Base-by-base conservation (phyloP, 1,140 invertebrate genomes). In the Pseudoatta argentina region DNA sequence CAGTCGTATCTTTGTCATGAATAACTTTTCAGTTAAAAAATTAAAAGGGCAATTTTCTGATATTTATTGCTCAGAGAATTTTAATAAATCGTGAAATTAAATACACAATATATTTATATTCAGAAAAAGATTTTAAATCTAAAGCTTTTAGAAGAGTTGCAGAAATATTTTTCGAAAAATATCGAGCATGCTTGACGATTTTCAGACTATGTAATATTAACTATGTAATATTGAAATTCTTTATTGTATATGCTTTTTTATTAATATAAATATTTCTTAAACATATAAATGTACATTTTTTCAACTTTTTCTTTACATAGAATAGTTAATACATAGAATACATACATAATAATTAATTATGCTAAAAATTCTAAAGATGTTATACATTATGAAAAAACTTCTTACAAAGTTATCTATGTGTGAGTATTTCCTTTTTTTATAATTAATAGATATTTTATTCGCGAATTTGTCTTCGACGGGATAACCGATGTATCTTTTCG, bases 1-100 rank as follows among this genome's bases (percentile, higher is more conserved):
- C 48, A 8, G 63, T 63, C 24, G 69, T 75, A 61, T 83, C 44
- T 83, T 83, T 48, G 79, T 83, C 79, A 30, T 57, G 39, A 21
- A 53, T 24, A 75, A 75, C 69, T 75, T 75, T 83, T 75, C 12
- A 18, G 14, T 8, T 21, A 72, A 82, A 61, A 61, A 16, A 59
- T 18, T 21, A 61, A 61, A 48, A 72, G 2, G 39, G 12, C 14
- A 21, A 75, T 83, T 21, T 24, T 14, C 4, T 57, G 7, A 48
- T 48, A 51, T 75, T 73, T 34, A 48, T 51, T 57, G 16, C 7
- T 24, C 39, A 61, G 18, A 48, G 12, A 83, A 51, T 67, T 48
- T 61, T 39, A 44, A 16, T 34, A 57, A 71, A 81, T 78, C n/a
- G 7, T 27, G 12, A 4, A 69, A 44, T 67, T 21, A 6, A 51